Evolutionary conservation across 2,113 vertebrate genomes (phyloP).

Genomic region (Neolamprologus brichardi): DNA sequence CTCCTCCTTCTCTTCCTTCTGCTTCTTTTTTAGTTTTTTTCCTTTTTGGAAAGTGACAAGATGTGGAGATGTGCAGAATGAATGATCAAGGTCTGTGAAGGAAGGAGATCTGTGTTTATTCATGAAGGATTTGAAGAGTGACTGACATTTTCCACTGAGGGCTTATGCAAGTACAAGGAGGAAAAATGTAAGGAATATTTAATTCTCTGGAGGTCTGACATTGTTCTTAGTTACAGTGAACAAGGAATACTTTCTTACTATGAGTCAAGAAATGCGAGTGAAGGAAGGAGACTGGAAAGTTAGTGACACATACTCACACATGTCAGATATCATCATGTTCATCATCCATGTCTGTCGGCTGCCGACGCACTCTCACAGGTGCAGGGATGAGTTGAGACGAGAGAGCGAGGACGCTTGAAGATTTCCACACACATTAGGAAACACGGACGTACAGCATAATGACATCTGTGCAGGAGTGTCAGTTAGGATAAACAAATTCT

Average conservation of each 20-base stretch:
- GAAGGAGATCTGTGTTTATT: background rate
- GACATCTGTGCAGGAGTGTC: background rate
- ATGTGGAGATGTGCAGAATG: background rate
- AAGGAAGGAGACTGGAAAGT: background rate
- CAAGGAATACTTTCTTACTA: background rate
- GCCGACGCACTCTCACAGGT: background rate
- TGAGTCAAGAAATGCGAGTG: background rate
- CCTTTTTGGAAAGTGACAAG: background rate
- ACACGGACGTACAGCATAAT: background rate
- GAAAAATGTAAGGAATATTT: background rate
- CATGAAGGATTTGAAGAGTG: background rate
- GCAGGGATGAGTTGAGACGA: background rate
- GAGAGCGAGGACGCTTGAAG: background rate
- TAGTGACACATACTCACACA: background rate
- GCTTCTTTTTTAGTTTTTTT: background rate
- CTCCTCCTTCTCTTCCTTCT: background rate
- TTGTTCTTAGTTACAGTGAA: background rate
- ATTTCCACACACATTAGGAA: background rate
- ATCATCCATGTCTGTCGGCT: background rate
- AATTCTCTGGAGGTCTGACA: background rate
- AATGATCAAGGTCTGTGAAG: background rate
- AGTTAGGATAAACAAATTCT: background rate
- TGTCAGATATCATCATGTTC: background rate
- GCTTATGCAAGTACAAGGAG: background rate
- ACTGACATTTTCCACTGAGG: conserved; percentile 11